Evolutionary conservation across 2,113 vertebrate species (phyloP).

Genomic region (Oryzias melastigma): DNA sequence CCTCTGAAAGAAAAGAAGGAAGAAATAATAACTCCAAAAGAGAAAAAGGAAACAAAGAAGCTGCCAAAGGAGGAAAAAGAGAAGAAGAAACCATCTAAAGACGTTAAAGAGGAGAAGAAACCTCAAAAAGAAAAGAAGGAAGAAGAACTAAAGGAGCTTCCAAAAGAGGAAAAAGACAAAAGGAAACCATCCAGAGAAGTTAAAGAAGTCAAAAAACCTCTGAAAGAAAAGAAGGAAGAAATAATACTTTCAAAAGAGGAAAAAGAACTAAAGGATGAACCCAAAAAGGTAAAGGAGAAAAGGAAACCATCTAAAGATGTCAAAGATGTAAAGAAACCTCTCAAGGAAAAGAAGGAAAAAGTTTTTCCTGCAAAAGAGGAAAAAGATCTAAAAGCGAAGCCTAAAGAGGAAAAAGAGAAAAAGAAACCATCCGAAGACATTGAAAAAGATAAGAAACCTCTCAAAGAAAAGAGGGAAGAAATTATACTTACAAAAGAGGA

Average conservation of each 20-base stretch:
- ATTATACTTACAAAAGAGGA: too few species aligned
- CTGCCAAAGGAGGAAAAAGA: not conserved
- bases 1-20: not conserved
- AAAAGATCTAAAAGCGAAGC: not conserved
- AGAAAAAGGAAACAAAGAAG: not conserved
- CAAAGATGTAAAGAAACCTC: not conserved
- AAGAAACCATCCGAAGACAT: not conserved
- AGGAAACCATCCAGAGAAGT: not conserved
- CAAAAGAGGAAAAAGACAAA: not conserved
- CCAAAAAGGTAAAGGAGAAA: not conserved
- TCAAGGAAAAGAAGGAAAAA: not conserved
- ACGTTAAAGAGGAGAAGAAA: constrained; percentile 4
- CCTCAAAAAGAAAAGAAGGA: not conserved
- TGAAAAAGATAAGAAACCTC: not conserved
- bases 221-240: not conserved
- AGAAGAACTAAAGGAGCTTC: not conserved
- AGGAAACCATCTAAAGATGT: not conserved
- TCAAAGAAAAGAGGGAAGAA: not conserved
- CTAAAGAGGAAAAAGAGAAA: constrained; percentile 3
- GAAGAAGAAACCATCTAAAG: not conserved
- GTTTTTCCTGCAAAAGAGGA: not conserved
- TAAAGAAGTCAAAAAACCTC: not conserved
- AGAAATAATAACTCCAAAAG: not conserved
- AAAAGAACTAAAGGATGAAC: not conserved
- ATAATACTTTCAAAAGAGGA: not conserved